Conservation (phyloP, 2,113 vertebrate species). For the Copsychus sechellarum region DNA sequence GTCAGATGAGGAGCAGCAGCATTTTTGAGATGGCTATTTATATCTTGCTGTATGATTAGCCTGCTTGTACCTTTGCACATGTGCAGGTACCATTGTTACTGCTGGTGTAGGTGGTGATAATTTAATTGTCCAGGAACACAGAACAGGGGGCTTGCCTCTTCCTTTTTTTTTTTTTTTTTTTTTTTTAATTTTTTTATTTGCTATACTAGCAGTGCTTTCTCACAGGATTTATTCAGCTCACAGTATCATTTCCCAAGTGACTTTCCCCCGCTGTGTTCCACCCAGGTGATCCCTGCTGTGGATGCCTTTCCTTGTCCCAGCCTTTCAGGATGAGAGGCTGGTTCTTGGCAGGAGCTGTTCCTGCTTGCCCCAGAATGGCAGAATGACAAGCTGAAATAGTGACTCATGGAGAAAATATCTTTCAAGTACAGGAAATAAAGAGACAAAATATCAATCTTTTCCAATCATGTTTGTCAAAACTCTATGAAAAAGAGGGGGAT, state of each 20-base stretch:
- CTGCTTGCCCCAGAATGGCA: not conserved
- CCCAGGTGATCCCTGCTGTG: not conserved
- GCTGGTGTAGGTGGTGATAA: not conserved
- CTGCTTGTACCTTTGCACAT: accelerated
- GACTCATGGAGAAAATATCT: not conserved
- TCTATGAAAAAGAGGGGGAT: not conserved
- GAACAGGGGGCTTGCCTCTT: not conserved
- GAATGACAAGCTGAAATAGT: not conserved
- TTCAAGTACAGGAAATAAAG: constrained; percentile 17
- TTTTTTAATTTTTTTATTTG: not conserved
- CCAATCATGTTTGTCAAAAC: not conserved
- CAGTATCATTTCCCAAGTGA: not conserved
- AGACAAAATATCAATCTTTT: constrained; percentile 39
- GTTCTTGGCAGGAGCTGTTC: not conserved
- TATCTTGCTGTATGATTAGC: not conserved
- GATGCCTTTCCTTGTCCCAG: not conserved
- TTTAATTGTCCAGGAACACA: not conserved
- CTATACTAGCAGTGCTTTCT: not conserved
- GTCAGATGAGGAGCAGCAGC: not conserved
- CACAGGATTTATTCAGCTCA: not conserved
- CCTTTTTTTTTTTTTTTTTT: no score
- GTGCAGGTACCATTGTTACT: not conserved
- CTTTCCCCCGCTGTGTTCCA: accelerated
- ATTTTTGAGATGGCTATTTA: not conserved
- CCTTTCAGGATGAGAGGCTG: accelerated